These are phyloP conservation scores for Caenorhabditis remanei DNA, from an alignment of 1,140 invertebrate genomes.

Conservation along the genomic window DNA sequence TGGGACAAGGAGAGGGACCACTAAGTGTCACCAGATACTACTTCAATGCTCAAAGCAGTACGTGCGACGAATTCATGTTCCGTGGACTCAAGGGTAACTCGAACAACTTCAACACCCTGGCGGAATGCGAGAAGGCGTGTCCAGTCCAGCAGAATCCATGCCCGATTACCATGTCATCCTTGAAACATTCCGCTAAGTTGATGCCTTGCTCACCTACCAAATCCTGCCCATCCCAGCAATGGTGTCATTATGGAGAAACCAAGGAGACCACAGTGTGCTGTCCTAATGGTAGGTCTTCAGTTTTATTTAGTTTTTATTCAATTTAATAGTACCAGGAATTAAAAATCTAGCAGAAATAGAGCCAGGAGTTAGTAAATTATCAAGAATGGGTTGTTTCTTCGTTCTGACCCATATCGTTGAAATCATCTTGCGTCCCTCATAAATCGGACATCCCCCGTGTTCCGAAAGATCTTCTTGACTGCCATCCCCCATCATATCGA, in stretches of 20 bases:
- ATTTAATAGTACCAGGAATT: background rate
- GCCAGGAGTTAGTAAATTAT: background rate
- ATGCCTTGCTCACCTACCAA: constrained; percentile 50
- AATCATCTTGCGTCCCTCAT: background rate
- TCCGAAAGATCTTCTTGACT: background rate
- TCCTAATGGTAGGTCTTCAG: constrained; percentile 70
- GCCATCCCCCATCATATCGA: background rate
- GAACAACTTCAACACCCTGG: constrained; percentile 69
- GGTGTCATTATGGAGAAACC: constrained; percentile 69
- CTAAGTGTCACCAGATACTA: constrained; percentile 63
- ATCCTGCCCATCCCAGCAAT: constrained; percentile 66
- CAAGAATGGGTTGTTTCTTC: constrained; percentile 3
- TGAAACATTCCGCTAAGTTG: constrained; percentile 52
- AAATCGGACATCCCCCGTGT: constrained; percentile 1
- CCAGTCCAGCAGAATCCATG: constrained; percentile 68
- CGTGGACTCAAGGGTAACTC: constrained; percentile 80
- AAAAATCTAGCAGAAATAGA: background rate
- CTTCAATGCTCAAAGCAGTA: constrained; percentile 69
- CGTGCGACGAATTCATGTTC: constrained; percentile 74
- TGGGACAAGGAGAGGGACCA: constrained; percentile 68
- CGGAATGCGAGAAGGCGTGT: constrained; percentile 67
- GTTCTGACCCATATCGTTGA: background rate
- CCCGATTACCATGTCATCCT: constrained; percentile 56
- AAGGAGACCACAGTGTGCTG: constrained; percentile 71
- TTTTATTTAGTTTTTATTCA: background rate